Percentiles rank a stretch among this genome's conserved stretches.
These are phyloP conservation scores for Caenorhabditis brenneri DNA, from an alignment of 1,140 invertebrate genomes.

Conservation along the genomic window DNA sequence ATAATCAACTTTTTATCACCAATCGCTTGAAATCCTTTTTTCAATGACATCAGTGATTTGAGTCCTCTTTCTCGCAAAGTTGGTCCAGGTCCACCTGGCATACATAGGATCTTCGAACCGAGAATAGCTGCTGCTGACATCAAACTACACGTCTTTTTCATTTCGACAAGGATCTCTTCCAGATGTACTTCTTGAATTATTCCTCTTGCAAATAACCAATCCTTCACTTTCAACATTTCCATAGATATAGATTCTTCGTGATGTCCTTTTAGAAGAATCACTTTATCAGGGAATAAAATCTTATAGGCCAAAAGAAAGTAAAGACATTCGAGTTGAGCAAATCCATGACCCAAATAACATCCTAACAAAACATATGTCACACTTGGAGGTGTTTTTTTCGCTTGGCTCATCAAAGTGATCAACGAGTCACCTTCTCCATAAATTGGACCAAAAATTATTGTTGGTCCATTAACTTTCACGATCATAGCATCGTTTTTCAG, in stretches of 20 bases:
- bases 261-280: not conserved
- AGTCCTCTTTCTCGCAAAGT: not conserved
- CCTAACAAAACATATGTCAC: not conserved
- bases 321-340: constrained; percentile 14
- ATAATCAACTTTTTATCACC: constrained; percentile 5
- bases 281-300: not conserved
- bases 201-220: not conserved
- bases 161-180: not conserved
- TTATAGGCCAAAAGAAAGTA: not conserved
- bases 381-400: not conserved
- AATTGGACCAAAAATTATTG: not conserved
- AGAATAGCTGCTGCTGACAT: not conserved
- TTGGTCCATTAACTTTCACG: not conserved
- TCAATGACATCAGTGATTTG: not conserved
- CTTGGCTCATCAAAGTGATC: not conserved
- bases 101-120: constrained; percentile 9
- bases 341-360: constrained; percentile 12
- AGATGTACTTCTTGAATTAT: not conserved
- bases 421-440: constrained; percentile 18
- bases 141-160: constrained; percentile 10
- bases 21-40: not conserved
- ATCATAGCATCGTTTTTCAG: not conserved
- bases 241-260: constrained; percentile 23
- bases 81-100: not conserved
- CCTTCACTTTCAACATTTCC: constrained; percentile 33